Evolutionary conservation across 2,888 invertebrate species (phyloP).

Genomic region (Oxyscelio sp.): DNA sequence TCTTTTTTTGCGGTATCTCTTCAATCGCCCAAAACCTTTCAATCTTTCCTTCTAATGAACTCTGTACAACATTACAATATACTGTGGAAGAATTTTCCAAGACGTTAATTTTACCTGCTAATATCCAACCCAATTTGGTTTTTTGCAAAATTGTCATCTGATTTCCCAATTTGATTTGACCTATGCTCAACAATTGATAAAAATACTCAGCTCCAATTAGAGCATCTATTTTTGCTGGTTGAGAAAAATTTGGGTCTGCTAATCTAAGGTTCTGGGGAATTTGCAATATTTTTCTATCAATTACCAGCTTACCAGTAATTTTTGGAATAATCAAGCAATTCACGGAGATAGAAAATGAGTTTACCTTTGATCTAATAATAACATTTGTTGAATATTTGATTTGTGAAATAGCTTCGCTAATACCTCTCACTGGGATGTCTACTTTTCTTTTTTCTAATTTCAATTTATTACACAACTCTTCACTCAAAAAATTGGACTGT

Average conservation of each 20-base stretch:
- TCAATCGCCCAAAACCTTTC: conserved; percentile 29
- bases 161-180: conserved; percentile 44
- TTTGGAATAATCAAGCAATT: conserved; percentile 5
- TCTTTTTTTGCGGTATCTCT: neutral
- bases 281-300: neutral
- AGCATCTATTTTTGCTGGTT: conserved; percentile 32
- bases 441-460: neutral
- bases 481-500: conserved; percentile 38
- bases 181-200: conserved; percentile 42
- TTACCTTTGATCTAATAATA: conserved; percentile 15
- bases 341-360: neutral
- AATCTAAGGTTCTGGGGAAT: conserved; percentile 47
- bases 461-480: conserved; percentile 13
- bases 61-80: too few species aligned
- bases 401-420: neutral
- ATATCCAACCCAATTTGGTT: conserved; percentile 61
- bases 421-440: conserved; percentile 23
- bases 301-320: conserved; percentile 1
- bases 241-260: conserved; percentile 33
- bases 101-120: conserved; percentile 34
- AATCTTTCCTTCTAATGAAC: too few species aligned
- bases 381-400: neutral
- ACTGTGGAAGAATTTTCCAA: too few species aligned
- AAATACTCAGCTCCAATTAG: conserved; percentile 26
- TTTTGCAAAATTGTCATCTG: conserved; percentile 51